Conservation (phyloP, 2,797 vertebrate genomes). For the Buceros bicornis region DNA sequence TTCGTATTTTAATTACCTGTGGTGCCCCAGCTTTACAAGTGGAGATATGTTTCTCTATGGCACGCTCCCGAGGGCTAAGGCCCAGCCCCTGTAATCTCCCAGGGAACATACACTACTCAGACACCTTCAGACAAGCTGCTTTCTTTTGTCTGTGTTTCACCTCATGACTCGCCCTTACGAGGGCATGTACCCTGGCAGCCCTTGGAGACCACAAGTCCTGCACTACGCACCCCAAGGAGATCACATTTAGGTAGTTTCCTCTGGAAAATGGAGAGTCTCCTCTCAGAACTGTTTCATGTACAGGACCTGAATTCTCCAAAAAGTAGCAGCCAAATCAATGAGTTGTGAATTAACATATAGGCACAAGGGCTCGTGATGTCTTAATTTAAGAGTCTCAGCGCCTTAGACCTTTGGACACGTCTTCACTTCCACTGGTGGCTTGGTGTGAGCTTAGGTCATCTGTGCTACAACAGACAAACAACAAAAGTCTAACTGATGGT, state of each 20-base stretch:
- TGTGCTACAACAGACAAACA: background rate
- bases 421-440: background rate
- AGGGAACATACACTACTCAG: background rate
- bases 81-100: background rate
- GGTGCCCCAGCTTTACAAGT: background rate
- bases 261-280: background rate
- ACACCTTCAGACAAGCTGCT: background rate
- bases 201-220: background rate
- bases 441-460: background rate
- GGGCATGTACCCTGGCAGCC: background rate
- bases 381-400: background rate
- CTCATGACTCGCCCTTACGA: background rate
- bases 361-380: background rate
- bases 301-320: background rate
- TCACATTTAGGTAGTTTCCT: background rate
- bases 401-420: background rate
- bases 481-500: background rate
- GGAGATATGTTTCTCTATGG: background rate
- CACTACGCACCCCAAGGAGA: background rate
- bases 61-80: fast-evolving
- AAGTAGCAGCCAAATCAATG: background rate
- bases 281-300: background rate
- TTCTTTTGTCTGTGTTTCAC: background rate
- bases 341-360: background rate
- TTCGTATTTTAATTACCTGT: background rate